Conservation (phyloP, 2,797 vertebrate species). For the Tolypeutes matacus region DNA sequence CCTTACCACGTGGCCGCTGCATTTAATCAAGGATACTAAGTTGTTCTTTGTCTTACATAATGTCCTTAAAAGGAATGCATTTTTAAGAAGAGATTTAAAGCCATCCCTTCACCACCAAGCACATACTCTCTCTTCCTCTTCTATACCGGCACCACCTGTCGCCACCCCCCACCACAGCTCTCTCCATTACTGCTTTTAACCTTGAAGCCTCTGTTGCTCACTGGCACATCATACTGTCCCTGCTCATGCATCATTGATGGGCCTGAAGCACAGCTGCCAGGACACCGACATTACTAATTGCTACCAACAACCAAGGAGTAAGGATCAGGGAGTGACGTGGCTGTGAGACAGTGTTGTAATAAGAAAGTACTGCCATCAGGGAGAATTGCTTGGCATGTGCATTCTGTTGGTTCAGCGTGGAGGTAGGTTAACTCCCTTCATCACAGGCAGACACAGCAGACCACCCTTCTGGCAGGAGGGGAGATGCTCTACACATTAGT, state of each 20-base stretch:
- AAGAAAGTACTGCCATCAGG: constrained; percentile 27
- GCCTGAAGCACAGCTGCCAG: constrained; percentile 78
- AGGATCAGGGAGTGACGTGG: constrained; percentile 78
- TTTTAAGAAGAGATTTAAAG: constrained; percentile 42
- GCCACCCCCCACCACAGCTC: neutral
- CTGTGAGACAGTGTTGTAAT: constrained; percentile 62
- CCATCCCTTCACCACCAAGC: neutral
- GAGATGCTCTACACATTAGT: neutral
- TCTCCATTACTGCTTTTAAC: constrained; percentile 85
- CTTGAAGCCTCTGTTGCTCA: constrained; percentile 84
- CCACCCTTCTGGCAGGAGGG: neutral
- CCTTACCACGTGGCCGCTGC: neutral
- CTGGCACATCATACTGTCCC: constrained; percentile 71
- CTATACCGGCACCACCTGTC: neutral
- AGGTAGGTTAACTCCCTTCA: neutral
- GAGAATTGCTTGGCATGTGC: neutral
- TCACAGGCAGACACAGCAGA: neutral
- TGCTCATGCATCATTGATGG: constrained; percentile 87
- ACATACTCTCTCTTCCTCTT: neutral
- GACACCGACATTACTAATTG: constrained; percentile 85
- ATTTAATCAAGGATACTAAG: constrained; percentile 67
- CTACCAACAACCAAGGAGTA: constrained; percentile 75
- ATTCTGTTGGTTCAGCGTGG: neutral
- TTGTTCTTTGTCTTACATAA: neutral
- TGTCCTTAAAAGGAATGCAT: constrained; percentile 63